Evolutionary conservation across 2,113 vertebrate species (phyloP).

Genomic region (Hydrolagus affinis): DNA sequence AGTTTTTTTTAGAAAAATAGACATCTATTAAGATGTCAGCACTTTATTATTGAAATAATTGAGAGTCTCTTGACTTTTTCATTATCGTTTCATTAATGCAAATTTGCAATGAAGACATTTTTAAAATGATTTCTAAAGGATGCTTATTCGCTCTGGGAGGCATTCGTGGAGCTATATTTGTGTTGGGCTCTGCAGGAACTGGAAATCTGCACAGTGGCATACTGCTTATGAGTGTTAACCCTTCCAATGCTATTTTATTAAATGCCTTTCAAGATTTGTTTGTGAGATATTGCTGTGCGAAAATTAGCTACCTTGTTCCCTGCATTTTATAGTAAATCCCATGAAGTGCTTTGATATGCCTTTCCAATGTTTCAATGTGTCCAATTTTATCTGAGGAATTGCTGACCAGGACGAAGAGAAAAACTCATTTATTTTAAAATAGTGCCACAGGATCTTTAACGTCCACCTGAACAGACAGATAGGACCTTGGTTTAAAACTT

Average conservation of each 20-base stretch:
- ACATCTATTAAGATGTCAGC: constrained; percentile 9
- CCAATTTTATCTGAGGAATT: too few species aligned
- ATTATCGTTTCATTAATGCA: constrained; percentile 16
- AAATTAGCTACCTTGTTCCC: too few species aligned
- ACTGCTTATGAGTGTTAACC: neutral
- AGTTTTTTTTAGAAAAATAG: neutral
- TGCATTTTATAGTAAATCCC: too few species aligned
- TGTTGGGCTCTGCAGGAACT: neutral
- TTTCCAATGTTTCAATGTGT: too few species aligned
- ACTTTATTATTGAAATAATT: constrained; percentile 8
- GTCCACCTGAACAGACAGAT: too few species aligned
- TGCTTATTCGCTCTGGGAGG: neutral
- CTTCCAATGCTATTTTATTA: neutral
- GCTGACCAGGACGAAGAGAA: too few species aligned
- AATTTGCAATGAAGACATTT: constrained; percentile 17
- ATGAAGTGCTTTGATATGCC: too few species aligned
- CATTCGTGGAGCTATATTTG: neutral
- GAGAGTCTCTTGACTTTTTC: constrained; percentile 20
- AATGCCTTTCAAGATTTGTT: neutral
- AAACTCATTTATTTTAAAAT: too few species aligned
- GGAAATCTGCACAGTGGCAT: neutral
- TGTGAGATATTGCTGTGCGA: too few species aligned
- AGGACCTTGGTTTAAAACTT: too few species aligned
- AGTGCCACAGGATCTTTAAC: too few species aligned
- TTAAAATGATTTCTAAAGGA: neutral